Evolutionary conservation across 2,113 vertebrate species (phyloP), one percentile per base, ranked within the genome.

Genomic region (Clinocottus analis): DNA sequence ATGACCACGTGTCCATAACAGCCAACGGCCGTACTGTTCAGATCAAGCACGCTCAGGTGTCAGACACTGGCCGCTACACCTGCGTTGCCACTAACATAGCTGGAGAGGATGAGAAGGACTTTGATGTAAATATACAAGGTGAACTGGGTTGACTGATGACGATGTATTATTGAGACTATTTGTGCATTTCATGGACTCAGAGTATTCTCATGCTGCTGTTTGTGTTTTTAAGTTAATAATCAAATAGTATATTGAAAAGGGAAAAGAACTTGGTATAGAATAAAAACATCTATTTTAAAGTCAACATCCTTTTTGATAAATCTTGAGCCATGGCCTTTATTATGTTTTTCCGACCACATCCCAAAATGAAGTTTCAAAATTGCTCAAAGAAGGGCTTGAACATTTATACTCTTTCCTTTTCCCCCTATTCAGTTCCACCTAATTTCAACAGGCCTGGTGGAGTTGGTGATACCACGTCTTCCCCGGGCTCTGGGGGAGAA

Each of bases 101-200:
- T 76, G 98, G 98, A 68, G 97, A 99, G 89, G 98, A 99, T 87
- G 98, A 99, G 91, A 88, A 97, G 95, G 98, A 99, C 92, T 99
- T 98, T 95, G 98, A 99, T 96, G 96, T 99, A 93, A 99, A 96
- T 95, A 96, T 99, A 94, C 98, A 99, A 99, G 98, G 98, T 99
- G 95, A 96, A 93, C 85, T 88, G 85, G 91, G 89, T 87, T 86
- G 81, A 89, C 81, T 87, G 73, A 85, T 75, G 90, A 56, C 23
- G 45, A 82, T 72, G 70, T 75, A 77, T 85, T 68, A 81, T 63
- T 82, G 29, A 58, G 45, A 74, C 33, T 58, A 56, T 71, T 65
- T 70, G 49, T 78, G 29, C 23, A 77, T 75, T 69, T 64, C 10
- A 47, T 43, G 49, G 69, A 33, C 10, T 61, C 21, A 53, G 51